phyloP scores from a whole-genome alignment of 2,797 vertebrate genomes.

The Rhodeus uyekii region DNA sequence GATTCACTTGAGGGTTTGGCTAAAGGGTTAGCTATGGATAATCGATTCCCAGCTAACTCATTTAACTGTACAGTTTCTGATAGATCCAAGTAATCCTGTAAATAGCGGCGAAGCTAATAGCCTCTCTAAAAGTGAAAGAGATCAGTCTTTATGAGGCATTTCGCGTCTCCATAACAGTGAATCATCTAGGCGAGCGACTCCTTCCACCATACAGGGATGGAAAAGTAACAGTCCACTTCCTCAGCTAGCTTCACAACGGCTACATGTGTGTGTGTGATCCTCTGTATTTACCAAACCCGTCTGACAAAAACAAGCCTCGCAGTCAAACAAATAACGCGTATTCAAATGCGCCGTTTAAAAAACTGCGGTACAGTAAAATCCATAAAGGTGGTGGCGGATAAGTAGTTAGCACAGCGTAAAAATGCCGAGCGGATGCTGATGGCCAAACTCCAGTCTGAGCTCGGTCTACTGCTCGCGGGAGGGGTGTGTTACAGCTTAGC shows the following conservation, averaged over 20 bases:
- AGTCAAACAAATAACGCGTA: not conserved
- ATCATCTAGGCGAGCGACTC: conserved; percentile 16
- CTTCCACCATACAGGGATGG: not conserved
- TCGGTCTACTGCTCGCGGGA: conserved; percentile 31
- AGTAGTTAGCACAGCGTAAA: conserved; percentile 22
- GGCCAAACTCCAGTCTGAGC: conserved; percentile 39
- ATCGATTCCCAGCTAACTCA: conserved; percentile 30
- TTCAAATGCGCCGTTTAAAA: not conserved
- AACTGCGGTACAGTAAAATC: not conserved
- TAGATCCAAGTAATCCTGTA: not conserved
- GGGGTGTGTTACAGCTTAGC: conserved; percentile 47
- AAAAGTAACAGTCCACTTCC: conserved; percentile 48
- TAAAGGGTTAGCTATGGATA: conserved; percentile 37
- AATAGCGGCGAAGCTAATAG: not conserved
- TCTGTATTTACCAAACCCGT: conserved; percentile 7
- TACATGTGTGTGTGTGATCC: conserved; percentile 27
- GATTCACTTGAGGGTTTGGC: conserved; percentile 28
- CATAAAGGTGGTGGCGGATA: not conserved
- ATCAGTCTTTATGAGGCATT: conserved; percentile 8
- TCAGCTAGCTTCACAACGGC: conserved; percentile 37
- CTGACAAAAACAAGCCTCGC: not conserved
- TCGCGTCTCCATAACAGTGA: conserved; percentile 44
- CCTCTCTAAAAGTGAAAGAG: not conserved
- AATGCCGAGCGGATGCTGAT: conserved; percentile 43
- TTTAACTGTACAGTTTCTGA: conserved; percentile 10